Evolutionary conservation across 2,888 invertebrate genomes (phyloP).

Genomic region (Teinopalpus imperialis): DNA sequence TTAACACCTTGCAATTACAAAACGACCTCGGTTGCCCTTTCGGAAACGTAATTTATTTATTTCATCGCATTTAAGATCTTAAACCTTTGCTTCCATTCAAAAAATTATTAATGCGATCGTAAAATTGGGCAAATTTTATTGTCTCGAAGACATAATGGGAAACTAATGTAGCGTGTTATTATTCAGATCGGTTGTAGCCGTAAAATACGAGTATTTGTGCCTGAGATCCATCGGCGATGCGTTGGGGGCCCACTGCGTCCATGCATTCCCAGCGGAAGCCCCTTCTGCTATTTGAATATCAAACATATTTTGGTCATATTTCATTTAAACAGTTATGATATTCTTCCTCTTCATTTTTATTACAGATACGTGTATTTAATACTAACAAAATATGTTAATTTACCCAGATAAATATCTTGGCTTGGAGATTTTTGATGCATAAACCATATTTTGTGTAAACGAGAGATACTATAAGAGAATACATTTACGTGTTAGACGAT

Average conservation of each 20-base stretch:
- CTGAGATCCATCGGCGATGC: slow-evolving; percentile 48
- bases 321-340: slow-evolving; percentile 78
- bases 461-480: slow-evolving; percentile 7
- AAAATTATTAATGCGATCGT: slow-evolving; percentile 82
- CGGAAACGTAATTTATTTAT: slow-evolving; percentile 64
- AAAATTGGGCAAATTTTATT: slow-evolving; percentile 82
- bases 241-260: slow-evolving; percentile 39
- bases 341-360: slow-evolving; percentile 68
- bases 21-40: slow-evolving; percentile 63
- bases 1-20: slow-evolving; percentile 61
- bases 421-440: slow-evolving; percentile 30
- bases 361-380: slow-evolving; percentile 59
- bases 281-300: slow-evolving; percentile 76
- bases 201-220: slow-evolving; percentile 75
- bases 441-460: slow-evolving; percentile 31
- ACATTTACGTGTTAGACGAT: no score
- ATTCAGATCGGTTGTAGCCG: slow-evolving; percentile 79
- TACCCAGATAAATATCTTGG: slow-evolving; percentile 7
- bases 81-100: slow-evolving; percentile 79
- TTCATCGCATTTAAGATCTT: slow-evolving; percentile 68
- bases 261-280: slow-evolving; percentile 73
- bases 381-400: slow-evolving; percentile 61
- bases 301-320: slow-evolving; percentile 75
- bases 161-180: slow-evolving; percentile 82
- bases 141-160: slow-evolving; percentile 81